These are phyloP conservation scores for Lithobates pipiens DNA, from an alignment of 2,797 vertebrate species.

Conservation along the genomic window DNA sequence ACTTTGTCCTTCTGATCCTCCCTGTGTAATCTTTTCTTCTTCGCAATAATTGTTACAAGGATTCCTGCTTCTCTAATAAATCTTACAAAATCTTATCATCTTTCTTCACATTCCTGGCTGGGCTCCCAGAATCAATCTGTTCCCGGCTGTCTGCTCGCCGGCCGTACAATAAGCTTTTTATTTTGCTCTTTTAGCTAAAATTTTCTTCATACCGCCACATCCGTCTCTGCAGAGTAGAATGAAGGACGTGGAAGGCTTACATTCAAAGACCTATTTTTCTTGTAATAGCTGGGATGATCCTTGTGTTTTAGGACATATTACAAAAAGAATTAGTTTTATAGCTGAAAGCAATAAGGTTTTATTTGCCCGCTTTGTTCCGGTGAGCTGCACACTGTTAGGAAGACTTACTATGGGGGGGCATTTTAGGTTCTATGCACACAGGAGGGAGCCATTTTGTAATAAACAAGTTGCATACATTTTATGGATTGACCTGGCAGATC, in stretches of 20 bases:
- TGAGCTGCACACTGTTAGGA: neutral
- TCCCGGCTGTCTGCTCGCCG: conserved; percentile 2
- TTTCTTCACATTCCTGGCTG: conserved; percentile 36
- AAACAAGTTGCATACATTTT: too few species aligned
- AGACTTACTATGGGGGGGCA: neutral
- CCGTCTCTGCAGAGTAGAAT: neutral
- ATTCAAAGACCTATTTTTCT: conserved; percentile 1
- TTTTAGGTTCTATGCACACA: neutral
- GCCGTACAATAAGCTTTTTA: conserved; percentile 36
- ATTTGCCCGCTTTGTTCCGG: neutral
- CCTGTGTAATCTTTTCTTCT: conserved; percentile 36
- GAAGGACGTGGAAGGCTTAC: neutral
- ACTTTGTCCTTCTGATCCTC: conserved; percentile 30
- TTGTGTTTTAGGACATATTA: neutral
- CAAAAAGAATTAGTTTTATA: neutral
- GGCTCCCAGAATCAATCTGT: conserved; percentile 47
- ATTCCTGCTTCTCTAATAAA: conserved; percentile 47
- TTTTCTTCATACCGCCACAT: neutral
- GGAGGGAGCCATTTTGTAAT: conserved; percentile 4
- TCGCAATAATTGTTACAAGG: conserved; percentile 48
- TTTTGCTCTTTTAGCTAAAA: conserved; percentile 24
- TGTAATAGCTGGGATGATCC: neutral
- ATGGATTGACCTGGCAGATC: too few species aligned
- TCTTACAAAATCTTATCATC: conserved; percentile 51
- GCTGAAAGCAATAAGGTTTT: neutral